Conservation (phyloP, 2,888 invertebrate genomes). For the Habrosyne pyritoides region DNA sequence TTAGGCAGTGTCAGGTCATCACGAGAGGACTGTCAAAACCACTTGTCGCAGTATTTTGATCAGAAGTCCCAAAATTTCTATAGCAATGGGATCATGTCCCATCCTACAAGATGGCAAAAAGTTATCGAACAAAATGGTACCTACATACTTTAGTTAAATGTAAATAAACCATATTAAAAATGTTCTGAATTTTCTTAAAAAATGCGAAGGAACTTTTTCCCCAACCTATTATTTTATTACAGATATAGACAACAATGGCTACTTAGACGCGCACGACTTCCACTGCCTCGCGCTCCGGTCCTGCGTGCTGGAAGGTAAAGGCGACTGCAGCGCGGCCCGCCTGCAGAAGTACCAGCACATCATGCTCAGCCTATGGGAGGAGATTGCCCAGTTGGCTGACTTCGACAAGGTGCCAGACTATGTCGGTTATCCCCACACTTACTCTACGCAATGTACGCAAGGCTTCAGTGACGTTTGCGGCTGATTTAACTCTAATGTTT, state of each 20-base stretch:
- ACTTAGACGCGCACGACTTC: constrained; percentile 91
- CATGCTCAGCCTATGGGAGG: constrained; percentile 93
- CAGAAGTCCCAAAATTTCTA: too few relatives aligned
- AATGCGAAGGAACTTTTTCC: too few relatives aligned
- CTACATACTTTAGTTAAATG: too few relatives aligned
- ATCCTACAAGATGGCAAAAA: too few relatives aligned
- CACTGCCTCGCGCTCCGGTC: constrained; percentile 92
- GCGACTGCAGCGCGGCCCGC: constrained; percentile 88
- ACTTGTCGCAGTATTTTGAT: too few relatives aligned
- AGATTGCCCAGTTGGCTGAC: constrained; percentile 93
- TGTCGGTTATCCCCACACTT: constrained; percentile 74
- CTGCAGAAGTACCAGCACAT: constrained; percentile 92
- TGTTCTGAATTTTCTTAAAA: too few relatives aligned
- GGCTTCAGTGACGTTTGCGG: constrained; percentile 40
- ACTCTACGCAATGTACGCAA: constrained; percentile 52
- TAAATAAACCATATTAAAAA: too few relatives aligned
- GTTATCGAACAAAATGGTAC: too few relatives aligned
- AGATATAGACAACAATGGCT: constrained; percentile 95
- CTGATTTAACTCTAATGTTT: constrained; percentile 35
- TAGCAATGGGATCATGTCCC: too few relatives aligned
- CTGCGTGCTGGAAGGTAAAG: constrained; percentile 92
- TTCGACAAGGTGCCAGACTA: constrained; percentile 90
- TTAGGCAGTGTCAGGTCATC: too few relatives aligned
- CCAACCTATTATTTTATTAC: constrained; percentile 36
- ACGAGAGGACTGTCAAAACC: too few relatives aligned